Evolutionary conservation across 2,797 vertebrate genomes (phyloP), one percentile per base, ranked within the genome.

Genomic region (Melanotaenia trifasciata): DNA sequence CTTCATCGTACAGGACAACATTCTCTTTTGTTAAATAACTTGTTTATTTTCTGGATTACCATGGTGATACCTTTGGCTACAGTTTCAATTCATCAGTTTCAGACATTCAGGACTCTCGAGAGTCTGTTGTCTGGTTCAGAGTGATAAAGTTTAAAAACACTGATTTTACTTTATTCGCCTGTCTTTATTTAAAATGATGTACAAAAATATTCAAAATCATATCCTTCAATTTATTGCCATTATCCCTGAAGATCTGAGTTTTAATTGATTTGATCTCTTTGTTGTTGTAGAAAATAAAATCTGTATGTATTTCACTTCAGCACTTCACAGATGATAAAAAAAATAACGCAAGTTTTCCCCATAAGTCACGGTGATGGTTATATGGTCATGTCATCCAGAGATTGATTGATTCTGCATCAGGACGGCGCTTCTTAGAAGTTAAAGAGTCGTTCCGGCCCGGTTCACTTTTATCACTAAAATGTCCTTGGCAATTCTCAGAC

Each of bases 401-500:
- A 76, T 62, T 75, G 72, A 82, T 72, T 57, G 68, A 67, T 68
- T 60, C 22, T 38, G 50, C 13, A 1, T 74, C 62, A 80, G 64
- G 47, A 14, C 12, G 35, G 9, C 0, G 64, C 59, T 76, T 67
- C 69, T 76, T 76, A 68, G 30, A 83, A 77, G 70, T 78, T 36
- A 38, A 63, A 58, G 43, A 84, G 59, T 43, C 57, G 64, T 81
- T 84, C 76, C 51, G 7, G 64, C 61, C 71, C 38, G 69, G 67
- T 86, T 79, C 70, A 38, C 50, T 90, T 89, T 89, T 84, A 91
- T 90, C 78, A 79, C 80, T 72, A 26, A 58, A 86, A 87, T 86
- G 84, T 90, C 89, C 85, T 89, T 92, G 89, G 84, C 90, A 71
- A 57, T 58, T 59, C 68, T 62, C 45, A 13, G 58, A 81, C 28